These are phyloP conservation scores for Synaphobranchus kaupii DNA, from an alignment of 2,797 vertebrate species.

Conservation along the genomic window DNA sequence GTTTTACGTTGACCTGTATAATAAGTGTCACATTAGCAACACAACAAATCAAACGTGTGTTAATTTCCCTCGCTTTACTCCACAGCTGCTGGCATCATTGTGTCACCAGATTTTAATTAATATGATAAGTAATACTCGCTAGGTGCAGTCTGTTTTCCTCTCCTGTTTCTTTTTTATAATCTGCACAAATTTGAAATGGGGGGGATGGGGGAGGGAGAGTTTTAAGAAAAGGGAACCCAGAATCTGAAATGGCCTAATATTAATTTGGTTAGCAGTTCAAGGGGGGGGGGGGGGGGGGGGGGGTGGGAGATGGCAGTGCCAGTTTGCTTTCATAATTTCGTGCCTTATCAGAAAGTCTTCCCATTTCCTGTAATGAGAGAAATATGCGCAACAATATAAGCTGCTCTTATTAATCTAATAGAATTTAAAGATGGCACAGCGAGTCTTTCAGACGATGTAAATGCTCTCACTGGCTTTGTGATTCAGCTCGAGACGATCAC, in stretches of 20 bases:
- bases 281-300: no score
- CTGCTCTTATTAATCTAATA: constrained; percentile 50
- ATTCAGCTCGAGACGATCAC: constrained; percentile 52
- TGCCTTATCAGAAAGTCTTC: constrained; percentile 50
- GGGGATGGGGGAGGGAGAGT: constrained; percentile 57
- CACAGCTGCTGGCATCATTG: constrained; percentile 94
- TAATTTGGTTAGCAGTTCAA: constrained; percentile 48
- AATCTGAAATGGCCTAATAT: constrained; percentile 46
- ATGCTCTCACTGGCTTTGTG: constrained; percentile 58
- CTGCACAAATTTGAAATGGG: constrained; percentile 74
- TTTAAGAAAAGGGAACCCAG: constrained; percentile 48
- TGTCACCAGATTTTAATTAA: constrained; percentile 99
- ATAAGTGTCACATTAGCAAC: constrained; percentile 99
- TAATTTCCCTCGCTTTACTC: constrained; percentile 90
- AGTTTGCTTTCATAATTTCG: constrained; percentile 48
- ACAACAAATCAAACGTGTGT: constrained; percentile 96
- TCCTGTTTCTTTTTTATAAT: constrained; percentile 76
- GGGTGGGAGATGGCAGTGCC: constrained; percentile 46
- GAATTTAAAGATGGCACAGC: constrained; percentile 49
- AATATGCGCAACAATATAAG: constrained; percentile 52
- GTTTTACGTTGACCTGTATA: constrained; percentile 95
- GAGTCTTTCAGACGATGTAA: constrained; percentile 50
- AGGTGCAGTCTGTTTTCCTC: constrained; percentile 84
- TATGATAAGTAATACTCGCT: constrained; percentile 99
- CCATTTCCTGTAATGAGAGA: constrained; percentile 50